phyloP scores from a whole-genome alignment of 2,888 invertebrate species.

The Brenthis daphne region DNA sequence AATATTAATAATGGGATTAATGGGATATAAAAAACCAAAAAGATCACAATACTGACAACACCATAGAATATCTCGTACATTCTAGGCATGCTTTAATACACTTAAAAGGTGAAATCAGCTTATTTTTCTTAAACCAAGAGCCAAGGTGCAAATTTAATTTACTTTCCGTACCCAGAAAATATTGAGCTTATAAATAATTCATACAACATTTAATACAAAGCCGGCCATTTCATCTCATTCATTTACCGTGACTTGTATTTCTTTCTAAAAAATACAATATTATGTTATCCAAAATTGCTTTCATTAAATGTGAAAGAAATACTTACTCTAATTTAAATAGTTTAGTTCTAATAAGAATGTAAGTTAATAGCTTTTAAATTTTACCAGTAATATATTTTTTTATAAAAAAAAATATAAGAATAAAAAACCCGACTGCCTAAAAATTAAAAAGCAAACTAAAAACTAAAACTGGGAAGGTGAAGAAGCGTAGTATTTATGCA shows the following conservation, averaged over 20 bases:
- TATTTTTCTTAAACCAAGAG: conserved; percentile 1
- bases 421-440: too few relatives aligned
- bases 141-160: conserved; percentile 22
- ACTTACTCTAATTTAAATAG: neutral
- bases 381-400: too few relatives aligned
- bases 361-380: too few relatives aligned
- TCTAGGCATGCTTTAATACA: neutral
- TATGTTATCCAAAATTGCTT: neutral
- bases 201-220: conserved; percentile 33
- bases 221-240: conserved; percentile 24
- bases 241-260: conserved; percentile 19
- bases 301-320: neutral
- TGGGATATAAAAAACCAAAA: neutral
- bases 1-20: too few relatives aligned
- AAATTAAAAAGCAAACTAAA: too few relatives aligned
- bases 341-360: too few relatives aligned
- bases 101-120: neutral
- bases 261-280: conserved; percentile 1
- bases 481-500: too few relatives aligned
- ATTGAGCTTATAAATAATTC: conserved; percentile 38
- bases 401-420: too few relatives aligned
- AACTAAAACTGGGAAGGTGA: too few relatives aligned
- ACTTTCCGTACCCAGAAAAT: conserved; percentile 26
- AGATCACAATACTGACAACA: neutral
- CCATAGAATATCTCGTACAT: neutral